phyloP scores from a whole-genome alignment of 2,113 vertebrate genomes.

The Calyptommatus sinebrachiatus region DNA sequence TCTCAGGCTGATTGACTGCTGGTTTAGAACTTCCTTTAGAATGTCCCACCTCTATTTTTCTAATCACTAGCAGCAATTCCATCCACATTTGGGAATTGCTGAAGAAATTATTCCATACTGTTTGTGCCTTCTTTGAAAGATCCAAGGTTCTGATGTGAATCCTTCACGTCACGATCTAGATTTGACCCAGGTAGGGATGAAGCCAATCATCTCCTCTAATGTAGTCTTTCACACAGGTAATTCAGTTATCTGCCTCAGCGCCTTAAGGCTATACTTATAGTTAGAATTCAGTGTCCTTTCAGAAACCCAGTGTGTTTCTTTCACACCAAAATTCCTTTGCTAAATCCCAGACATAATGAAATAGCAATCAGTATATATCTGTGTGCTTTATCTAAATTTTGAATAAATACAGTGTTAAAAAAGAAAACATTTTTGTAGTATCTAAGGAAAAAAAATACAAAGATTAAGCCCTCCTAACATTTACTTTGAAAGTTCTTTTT shows the following conservation, averaged over 20 bases:
- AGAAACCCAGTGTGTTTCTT: conserved; percentile 31
- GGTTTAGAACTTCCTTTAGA: no score
- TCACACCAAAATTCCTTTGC: background rate
- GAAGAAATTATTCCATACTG: no score
- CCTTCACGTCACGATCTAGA: no score
- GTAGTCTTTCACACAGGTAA: conserved; percentile 39
- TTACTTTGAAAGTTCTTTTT: background rate
- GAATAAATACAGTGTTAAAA: conserved; percentile 4
- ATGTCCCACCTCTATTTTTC: no score
- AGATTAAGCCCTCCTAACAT: background rate
- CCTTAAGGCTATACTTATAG: conserved; percentile 47
- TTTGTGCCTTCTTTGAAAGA: no score
- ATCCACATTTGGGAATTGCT: no score
- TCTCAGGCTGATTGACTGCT: no score
- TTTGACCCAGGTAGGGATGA: background rate
- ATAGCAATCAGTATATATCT: conserved; percentile 31
- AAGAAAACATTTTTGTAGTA: background rate
- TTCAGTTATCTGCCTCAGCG: conserved; percentile 54
- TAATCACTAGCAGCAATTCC: no score
- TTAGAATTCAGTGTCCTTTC: conserved; percentile 42
- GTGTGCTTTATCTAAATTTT: conserved; percentile 16
- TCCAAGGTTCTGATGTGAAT: no score
- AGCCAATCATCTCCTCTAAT: conserved; percentile 41
- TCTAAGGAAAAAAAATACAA: background rate
- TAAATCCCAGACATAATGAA: conserved; percentile 43